Conservation (phyloP, 92 coral and sea anemone genomes). For the Porites cylindrica region DNA sequence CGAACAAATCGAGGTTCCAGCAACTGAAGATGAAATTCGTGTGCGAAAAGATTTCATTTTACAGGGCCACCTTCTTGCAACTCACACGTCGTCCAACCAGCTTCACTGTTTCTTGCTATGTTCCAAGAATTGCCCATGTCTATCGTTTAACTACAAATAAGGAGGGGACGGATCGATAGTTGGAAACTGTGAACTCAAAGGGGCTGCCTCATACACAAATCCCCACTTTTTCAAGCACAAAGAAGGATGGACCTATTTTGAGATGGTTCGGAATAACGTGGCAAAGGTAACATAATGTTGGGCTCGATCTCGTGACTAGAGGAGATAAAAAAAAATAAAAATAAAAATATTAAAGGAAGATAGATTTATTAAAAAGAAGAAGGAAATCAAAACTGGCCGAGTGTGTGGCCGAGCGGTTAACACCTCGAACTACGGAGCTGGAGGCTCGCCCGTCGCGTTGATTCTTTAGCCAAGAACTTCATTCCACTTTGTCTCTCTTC, state of each 20-base stretch:
- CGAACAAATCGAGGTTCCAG: too few species aligned
- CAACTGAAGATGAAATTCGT: background rate
- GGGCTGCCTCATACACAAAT: constrained; percentile 20
- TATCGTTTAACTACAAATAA: constrained; percentile 46
- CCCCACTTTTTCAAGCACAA: background rate
- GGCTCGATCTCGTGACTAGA: too few species aligned
- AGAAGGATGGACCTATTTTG: background rate
- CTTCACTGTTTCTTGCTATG: constrained; percentile 42
- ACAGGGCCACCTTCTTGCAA: constrained; percentile 16
- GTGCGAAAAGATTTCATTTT: background rate
- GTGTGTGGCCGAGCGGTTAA: too few species aligned
- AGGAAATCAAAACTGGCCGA: too few species aligned
- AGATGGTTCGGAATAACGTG: constrained; percentile 10
- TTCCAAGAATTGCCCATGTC: constrained; percentile 38
- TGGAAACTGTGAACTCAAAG: constrained; percentile 42
- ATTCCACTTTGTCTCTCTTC: too few species aligned
- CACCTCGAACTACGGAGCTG: too few species aligned
- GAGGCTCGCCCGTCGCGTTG: too few species aligned
- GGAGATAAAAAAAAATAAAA: too few species aligned
- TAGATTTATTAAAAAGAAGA: too few species aligned
- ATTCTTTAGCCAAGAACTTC: too few species aligned
- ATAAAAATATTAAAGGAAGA: too few species aligned
- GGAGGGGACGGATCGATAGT: background rate
- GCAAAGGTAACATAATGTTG: background rate
- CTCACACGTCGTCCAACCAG: constrained; percentile 3